These are phyloP conservation scores for Cenopis cana DNA, from an alignment of 2,888 invertebrate species.

Conservation along the genomic window DNA sequence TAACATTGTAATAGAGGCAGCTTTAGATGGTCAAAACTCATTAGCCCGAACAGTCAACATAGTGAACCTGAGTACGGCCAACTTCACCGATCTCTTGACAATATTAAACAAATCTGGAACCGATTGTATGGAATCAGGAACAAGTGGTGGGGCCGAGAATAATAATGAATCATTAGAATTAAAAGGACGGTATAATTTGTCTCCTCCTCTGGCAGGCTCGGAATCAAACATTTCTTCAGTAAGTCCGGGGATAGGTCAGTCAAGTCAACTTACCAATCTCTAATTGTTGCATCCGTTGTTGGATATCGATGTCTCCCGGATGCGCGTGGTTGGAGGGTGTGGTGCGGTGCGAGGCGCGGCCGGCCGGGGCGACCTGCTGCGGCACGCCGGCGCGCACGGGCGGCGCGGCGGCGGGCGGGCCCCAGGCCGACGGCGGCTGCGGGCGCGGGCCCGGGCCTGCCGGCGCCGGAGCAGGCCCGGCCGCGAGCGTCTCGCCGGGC, in stretches of 20 bases:
- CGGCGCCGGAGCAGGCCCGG: slow-evolving; percentile 49
- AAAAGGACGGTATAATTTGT: not conserved
- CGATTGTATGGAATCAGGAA: no score
- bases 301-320: slow-evolving; percentile 74
- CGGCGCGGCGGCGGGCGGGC: slow-evolving; percentile 65
- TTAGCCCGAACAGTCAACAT: not conserved
- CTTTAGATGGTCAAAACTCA: not conserved
- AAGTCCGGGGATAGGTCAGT: not conserved
- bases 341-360: slow-evolving; percentile 69
- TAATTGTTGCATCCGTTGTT: slow-evolving; percentile 68
- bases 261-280: slow-evolving; percentile 58
- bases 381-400: slow-evolving; percentile 70
- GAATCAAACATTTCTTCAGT: not conserved
- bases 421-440: slow-evolving; percentile 75
- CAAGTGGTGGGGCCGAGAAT: no score
- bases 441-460: slow-evolving; percentile 60
- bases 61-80: not conserved
- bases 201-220: not conserved
- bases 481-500: slow-evolving; percentile 53
- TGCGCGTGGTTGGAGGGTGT: slow-evolving; percentile 69
- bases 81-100: not conserved
- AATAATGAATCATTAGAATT: not conserved
- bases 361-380: slow-evolving; percentile 59
- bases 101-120: no score
- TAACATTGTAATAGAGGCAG: no score